Base-by-base conservation (phyloP, 1,140 invertebrate genomes). In the Lepidurus packardi region DNA sequence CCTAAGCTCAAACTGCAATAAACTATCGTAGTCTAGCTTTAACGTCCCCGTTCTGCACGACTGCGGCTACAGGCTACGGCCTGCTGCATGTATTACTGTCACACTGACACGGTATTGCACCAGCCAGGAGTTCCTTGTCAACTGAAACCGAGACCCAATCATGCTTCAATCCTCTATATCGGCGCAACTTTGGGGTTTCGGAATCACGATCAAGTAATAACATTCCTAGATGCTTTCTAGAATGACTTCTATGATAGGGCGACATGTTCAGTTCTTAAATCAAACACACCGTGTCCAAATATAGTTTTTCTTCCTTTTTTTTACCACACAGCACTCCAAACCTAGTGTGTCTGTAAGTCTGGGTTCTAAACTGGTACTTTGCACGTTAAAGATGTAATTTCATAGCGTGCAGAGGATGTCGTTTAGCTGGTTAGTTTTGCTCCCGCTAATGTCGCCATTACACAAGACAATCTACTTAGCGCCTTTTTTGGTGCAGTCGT, bases 361-460 rank as follows among this genome's bases (percentile, higher is more conserved):
- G 53, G 53, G 53, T 7, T 65, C 16, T n/a, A 21, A 13, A 13
- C 53, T 65, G 53, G 53, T 21, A 65, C 53, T 65, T 65, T 4
- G 34, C 53, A 65, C 13, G 53, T 65, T 65, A 9, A 21, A 65
- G 13, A 13, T 65, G 53, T 13, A 65, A 65, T 65, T 65, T 65
- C 53, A 65, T 65, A 16, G 53, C 53, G 53, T 65, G 53, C 53
- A 9, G 21, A 65, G 53, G 53, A 65, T 65, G 53, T 65, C 53
- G 21, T 65, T 65, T 65, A 65, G 53, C 53, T 16, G 53, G 53
- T 65, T 65, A 65, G 53, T 65, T 65, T 65, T 65, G 53, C 53
- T 65, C 53, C 53, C 53, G 53, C 53, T 1, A 65, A 65, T 65
- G 53, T 65, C 53, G 53, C 53, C 21, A 65, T 65, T 65, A 65